Evolutionary conservation across 2,797 vertebrate species (phyloP).

Genomic region (Valencia hispanica): DNA sequence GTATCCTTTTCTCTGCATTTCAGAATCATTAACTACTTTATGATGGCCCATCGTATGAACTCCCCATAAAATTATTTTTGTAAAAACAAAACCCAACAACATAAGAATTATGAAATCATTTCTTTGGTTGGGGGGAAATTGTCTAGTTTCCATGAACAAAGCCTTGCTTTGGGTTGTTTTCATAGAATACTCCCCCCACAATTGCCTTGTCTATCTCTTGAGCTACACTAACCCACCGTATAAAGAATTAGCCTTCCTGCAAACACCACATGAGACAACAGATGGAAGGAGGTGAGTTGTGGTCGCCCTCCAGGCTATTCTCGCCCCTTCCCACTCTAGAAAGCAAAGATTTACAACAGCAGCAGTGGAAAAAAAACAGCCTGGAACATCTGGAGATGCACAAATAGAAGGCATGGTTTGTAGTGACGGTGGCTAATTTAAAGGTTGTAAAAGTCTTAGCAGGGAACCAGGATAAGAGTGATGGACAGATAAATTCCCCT

Average conservation of each 20-base stretch:
- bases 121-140: too few relatives aligned
- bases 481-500: conserved; percentile 73
- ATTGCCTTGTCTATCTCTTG: conserved; percentile 12
- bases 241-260: conserved; percentile 30
- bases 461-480: conserved; percentile 53
- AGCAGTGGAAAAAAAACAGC: conserved; percentile 34
- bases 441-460: conserved; percentile 77
- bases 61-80: background rate
- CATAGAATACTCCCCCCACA: background rate
- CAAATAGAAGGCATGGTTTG: conserved; percentile 47
- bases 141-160: background rate
- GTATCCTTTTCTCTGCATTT: background rate
- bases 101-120: background rate
- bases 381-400: conserved; percentile 69
- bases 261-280: conserved; percentile 62
- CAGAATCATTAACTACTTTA: too few relatives aligned
- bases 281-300: conserved; percentile 75
- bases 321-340: conserved; percentile 40
- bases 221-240: conserved; percentile 13
- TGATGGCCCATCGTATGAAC: background rate
- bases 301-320: conserved; percentile 59
- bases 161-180: background rate
- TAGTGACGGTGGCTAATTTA: conserved; percentile 77
- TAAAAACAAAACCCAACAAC: too few relatives aligned
- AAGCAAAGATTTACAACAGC: conserved; percentile 66